Evolutionary conservation across 2,797 vertebrate genomes (phyloP), one percentile per base, ranked within the genome.

Genomic region (Coendou prehensilis): DNA sequence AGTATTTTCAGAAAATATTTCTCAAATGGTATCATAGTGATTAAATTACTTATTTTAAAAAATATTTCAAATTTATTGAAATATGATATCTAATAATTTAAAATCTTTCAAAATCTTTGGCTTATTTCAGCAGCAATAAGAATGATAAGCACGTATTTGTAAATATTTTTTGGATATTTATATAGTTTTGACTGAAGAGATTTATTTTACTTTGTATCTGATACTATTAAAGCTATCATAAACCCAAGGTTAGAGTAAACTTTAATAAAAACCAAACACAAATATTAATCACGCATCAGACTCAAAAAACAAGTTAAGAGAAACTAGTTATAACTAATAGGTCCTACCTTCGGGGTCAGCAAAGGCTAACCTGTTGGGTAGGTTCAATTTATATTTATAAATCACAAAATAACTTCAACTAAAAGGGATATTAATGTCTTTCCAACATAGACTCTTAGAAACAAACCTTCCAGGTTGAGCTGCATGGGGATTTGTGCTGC

Each of bases 1-100:
- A 47, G 79, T 87, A 41, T 83, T 79, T 86, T 86, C 41, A 89
- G 54, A 89, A 15, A 33, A n/a, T 82, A 84, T 63, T 82, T 91
- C 59, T 81, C 33, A 87, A 45, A 47, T 76, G 41, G 47, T 90
- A 90, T 22, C 4, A 69, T n/a, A 18, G 41, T 64, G 41, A 15
- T 67, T 87, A 47, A 79, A 45, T 86, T n/a, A 47, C 1, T 86
- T 54, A 56, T 84, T 84, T 61, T 57, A 22, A 80, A 78, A 47
- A 83, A 67, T 57, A 37, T 64, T 89, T 94, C 15, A 33, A 8
- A 67, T 84, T 45, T 87, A 14, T 59, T 71, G 78, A 88, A 88
- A 85, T 80, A 20, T 41, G 15, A 85, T 4, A 76, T 87, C 57
- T 88, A 5, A 26, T 56, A 59, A 84, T 13, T 6, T 88, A 93